These are phyloP conservation scores for Volucella bombylans DNA, from an alignment of 2,888 invertebrate genomes.

Conservation along the genomic window DNA sequence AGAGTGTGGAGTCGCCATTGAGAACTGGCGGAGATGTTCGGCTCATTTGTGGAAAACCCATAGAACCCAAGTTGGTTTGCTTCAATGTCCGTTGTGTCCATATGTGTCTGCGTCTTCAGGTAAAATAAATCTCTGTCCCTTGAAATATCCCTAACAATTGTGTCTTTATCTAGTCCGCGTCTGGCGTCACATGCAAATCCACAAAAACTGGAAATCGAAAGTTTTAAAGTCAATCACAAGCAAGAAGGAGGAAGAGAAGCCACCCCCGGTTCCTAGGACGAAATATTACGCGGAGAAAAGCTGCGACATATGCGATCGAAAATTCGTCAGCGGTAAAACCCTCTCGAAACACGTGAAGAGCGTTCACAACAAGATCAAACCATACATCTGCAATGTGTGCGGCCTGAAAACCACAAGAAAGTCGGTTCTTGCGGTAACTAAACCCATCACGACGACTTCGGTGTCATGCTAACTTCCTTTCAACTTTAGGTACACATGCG, in stretches of 20 bases:
- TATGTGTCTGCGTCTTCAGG: constrained; percentile 84
- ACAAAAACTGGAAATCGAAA: constrained; percentile 82
- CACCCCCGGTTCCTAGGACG: constrained; percentile 76
- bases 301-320: constrained; percentile 87
- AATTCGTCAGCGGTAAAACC: constrained; percentile 87
- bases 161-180: constrained; percentile 82
- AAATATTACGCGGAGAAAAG: constrained; percentile 85
- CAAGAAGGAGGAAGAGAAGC: constrained; percentile 60
- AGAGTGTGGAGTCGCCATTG: constrained; percentile 83
- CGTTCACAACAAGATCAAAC: constrained; percentile 89
- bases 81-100: constrained; percentile 84
- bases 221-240: constrained; percentile 78
- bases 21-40: constrained; percentile 86
- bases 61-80: constrained; percentile 85
- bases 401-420: constrained; percentile 88
- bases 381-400: constrained; percentile 89
- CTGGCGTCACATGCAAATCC: constrained; percentile 86
- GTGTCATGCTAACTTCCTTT: constrained; percentile 30
- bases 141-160: not conserved
- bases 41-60: constrained; percentile 88
- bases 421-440: constrained; percentile 85
- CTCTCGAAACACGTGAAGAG: constrained; percentile 87
- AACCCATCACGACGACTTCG: too few relatives aligned
- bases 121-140: constrained; percentile 69
- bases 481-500: constrained; percentile 86